phyloP scores from a whole-genome alignment of 64 coral and sea anemone species.

The Pachyseris speciosa region DNA sequence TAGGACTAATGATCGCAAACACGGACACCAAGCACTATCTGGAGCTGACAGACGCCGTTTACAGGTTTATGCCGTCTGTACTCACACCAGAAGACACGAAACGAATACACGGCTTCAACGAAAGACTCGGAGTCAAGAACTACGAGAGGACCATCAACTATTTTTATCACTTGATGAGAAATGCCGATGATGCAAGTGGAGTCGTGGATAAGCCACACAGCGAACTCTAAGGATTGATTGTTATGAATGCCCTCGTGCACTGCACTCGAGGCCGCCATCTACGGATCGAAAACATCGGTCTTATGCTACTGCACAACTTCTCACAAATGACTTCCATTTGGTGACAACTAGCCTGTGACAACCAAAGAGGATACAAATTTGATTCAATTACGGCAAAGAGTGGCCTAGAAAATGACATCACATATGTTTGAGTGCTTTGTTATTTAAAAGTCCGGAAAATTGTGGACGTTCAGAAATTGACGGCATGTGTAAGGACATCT shows the following conservation, averaged over 20 bases:
- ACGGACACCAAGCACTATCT: slow-evolving; percentile 87
- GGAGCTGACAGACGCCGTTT: slow-evolving; percentile 72
- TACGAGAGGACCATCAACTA: slow-evolving; percentile 95
- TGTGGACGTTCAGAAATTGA: no score
- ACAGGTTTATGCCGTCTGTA: slow-evolving; percentile 87
- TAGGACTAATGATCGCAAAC: slow-evolving; percentile 75
- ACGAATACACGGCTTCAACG: slow-evolving; percentile 86
- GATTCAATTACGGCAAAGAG: no score
- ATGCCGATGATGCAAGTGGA: slow-evolving; percentile 47
- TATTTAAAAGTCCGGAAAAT: no score
- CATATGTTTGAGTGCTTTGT: no score
- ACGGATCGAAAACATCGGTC: no score
- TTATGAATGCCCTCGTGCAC: neutral
- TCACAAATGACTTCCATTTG: no score
- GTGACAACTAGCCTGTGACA: no score
- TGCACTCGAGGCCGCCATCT: no score
- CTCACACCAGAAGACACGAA: slow-evolving; percentile 58
- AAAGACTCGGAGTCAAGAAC: slow-evolving; percentile 87
- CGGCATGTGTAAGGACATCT: no score
- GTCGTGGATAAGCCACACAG: neutral
- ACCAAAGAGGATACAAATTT: no score
- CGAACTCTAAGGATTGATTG: slow-evolving; percentile 10
- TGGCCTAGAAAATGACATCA: no score
- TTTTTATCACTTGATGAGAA: slow-evolving; percentile 88
- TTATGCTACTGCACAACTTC: no score